Conservation (phyloP, 2,113 vertebrate species). For the Coturnix japonica region DNA sequence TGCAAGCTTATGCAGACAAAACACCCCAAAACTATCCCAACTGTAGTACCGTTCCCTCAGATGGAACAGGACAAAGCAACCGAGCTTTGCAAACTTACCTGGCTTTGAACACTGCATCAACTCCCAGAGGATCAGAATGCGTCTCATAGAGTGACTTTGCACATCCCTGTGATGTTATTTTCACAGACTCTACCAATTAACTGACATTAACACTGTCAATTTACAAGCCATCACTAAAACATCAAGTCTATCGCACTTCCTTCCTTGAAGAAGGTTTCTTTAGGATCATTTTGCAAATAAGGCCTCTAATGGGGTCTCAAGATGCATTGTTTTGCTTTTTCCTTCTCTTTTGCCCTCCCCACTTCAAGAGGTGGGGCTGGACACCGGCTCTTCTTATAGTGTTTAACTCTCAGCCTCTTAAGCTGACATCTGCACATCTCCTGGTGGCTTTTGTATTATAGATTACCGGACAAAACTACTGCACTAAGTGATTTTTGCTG, state of each 20-base stretch:
- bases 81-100: rapidly evolving
- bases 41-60: neutral
- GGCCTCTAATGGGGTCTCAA: neutral
- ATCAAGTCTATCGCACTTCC: neutral
- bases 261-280: neutral
- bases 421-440: rapidly evolving
- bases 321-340: neutral
- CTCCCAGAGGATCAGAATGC: neutral
- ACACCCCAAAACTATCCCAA: neutral
- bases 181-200: neutral
- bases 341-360: no score
- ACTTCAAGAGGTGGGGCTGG: no score
- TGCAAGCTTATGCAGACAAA: neutral
- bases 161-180: neutral
- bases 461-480: neutral
- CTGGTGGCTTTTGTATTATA: neutral
- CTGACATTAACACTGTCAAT: neutral
- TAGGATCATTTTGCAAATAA: neutral
- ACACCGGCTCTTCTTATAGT: neutral
- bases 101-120: rapidly evolving
- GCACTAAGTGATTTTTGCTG: neutral
- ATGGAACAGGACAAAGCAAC: neutral
- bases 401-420: neutral
- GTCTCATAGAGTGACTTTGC: neutral
- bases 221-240: neutral